A percentile compares a stretch with the other conserved stretches of the same genome.
Evolutionary conservation across 2,113 vertebrate species (phyloP).

Genomic region (Copsychus sechellarum): DNA sequence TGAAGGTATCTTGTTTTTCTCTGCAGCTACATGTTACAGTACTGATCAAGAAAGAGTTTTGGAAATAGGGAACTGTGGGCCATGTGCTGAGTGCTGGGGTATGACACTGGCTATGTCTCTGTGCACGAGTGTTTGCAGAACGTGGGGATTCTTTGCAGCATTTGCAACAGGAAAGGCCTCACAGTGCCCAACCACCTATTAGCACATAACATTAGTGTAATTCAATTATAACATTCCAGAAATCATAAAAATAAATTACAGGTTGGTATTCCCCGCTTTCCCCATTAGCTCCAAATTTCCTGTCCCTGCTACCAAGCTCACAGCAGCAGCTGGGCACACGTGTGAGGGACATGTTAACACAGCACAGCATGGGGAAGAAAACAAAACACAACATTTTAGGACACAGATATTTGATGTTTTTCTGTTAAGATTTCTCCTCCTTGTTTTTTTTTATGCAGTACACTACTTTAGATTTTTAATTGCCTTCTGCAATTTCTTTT

Average conservation of each 20-base stretch:
- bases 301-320: neutral
- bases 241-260: neutral
- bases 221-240: neutral
- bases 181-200: neutral
- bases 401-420: neutral
- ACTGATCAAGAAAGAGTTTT: neutral
- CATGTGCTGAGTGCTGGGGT: neutral
- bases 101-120: neutral
- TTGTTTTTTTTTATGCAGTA: neutral
- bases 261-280: neutral
- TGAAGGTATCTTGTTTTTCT: neutral
- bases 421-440: neutral
- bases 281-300: neutral
- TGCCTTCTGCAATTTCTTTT: constrained; percentile 6
- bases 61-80: neutral
- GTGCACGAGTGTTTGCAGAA: neutral
- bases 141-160: neutral
- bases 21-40: neutral
- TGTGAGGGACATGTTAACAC: neutral
- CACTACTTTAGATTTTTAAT: neutral
- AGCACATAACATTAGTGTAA: neutral
- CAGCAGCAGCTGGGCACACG: neutral
- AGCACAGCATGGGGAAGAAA: neutral
- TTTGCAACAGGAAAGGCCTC: neutral
- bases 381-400: neutral